Base-by-base conservation (phyloP, 2,113 vertebrate genomes). In the Talpa occidentalis region DNA sequence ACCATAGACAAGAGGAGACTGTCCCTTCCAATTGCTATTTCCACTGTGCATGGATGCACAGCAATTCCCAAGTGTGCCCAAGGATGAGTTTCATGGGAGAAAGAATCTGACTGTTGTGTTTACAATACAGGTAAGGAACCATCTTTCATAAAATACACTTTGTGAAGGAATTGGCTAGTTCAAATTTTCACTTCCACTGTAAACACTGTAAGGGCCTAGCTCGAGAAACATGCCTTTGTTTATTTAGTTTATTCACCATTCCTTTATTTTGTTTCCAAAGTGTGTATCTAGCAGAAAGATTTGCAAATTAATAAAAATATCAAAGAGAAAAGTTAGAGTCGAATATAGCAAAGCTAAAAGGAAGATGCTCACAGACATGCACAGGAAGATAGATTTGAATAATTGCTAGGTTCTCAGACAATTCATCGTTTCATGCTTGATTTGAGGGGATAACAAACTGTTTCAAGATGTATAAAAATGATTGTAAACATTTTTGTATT, bases 401-500 rank as follows among this genome's bases (percentile, higher is more conserved):
- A 73, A 88, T 11, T 8, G 0, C 15, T 72, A 6, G 76, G 44
- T 66, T 83, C 44, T 35, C 8, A 74, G 19, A 7, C 8, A 91
- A 56, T 47, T 70, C 66, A 62, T 70, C 11, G 59, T 78, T 85
- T 91, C 17, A 76, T 42, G 37, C n/a, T 80, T 94, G 74, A 74
- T 32, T 74, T 78, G 26, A 37, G 14, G 11, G 24, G 37, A 82
- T 74, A 69, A 81, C 28, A 88, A 66, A 85, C 35, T 59, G 59
- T 10, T 82, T 73, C 69, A 73, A 86, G 0, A 52, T 6, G 5
- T 15, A 69, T 28, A 28, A 44, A 80, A 80, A 10, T 67, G 35
- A 66, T 30, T 62, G 60, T 26, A 93, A 72, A 88, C 76, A 78
- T 72, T 44, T 88, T 79, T 60, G 70, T 88, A 67, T 83, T 94